Base-by-base conservation (phyloP, 2,888 invertebrate species). In the Drosophila vallismaia region DNA sequence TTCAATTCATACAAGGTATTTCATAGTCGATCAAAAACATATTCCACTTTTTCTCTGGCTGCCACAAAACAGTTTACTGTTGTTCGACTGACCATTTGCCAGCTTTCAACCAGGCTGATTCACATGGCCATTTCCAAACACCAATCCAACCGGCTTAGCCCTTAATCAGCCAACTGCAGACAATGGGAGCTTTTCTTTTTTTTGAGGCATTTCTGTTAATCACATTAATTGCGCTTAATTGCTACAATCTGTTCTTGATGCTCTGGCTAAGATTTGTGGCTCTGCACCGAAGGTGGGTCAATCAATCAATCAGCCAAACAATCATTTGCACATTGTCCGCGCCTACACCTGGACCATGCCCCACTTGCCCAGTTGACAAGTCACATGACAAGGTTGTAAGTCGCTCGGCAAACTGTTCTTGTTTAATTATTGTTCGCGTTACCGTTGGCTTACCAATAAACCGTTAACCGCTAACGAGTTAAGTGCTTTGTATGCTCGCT, bases 391-490 rank as follows among this genome's bases (percentile, higher is more conserved):
- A n/a, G 36, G n/a, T n/a, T 75, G 75, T 76, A 76, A 74, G 67
- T 68, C 67, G 51, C 33, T 28, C 63, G 62, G 48, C 52, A 50
- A 19, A 33, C 38, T 71, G 69, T 33, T 63, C 54, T 71, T 87
- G 87, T 85, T 80, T 86, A 82, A 86, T 86, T 84, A 86, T 84
- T 74, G 79, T 68, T 75, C 75, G 67, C 68, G 64, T 63, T 57
- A 62, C 75, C 67, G 74, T 68, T 71, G 88, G 83, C 74, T 73
- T 77, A 79, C 83, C 83, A 79, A 87, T 82, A 85, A 71, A 70
- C 74, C 83, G 76, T 82, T 76, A 79, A 84, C 83, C 83, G 79
- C 83, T 84, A 84, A 84, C 86, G 88, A 84, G 88, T 84, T 84
- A 84, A 84, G 83, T 84, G 83, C 88, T 87, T 84, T 74, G 88